Percentiles rank a stretch among this genome's conserved stretches.
These are phyloP conservation scores for Hapalemur alaotrensis DNA, from an alignment of 2,797 vertebrate species.

Conservation along the genomic window DNA sequence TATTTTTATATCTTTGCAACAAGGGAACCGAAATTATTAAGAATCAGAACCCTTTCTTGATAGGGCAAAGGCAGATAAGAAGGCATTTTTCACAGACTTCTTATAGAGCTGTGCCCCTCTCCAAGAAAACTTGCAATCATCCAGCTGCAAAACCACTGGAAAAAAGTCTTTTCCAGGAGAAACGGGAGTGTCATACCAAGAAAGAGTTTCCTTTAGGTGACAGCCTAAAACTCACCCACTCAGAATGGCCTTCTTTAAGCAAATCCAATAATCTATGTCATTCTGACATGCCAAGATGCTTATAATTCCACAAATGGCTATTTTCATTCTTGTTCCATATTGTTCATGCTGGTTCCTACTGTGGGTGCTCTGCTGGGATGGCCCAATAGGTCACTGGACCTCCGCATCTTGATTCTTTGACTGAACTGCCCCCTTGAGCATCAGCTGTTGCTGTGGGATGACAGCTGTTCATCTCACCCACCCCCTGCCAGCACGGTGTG, in stretches of 20 bases:
- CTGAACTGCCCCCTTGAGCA: rapidly evolving
- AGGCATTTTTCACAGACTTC: neutral
- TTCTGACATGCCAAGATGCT: no score
- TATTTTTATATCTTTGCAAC: neutral
- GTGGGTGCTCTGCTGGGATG: no score
- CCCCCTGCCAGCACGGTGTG: neutral
- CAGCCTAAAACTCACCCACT: neutral
- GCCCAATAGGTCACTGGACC: no score
- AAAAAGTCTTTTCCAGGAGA: neutral
- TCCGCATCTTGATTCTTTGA: rapidly evolving
- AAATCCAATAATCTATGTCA: neutral
- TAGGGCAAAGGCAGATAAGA: neutral
- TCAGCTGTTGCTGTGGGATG: neutral
- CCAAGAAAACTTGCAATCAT: neutral
- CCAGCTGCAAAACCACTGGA: neutral
- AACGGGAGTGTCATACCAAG: rapidly evolving
- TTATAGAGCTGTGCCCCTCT: no score
- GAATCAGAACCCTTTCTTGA: neutral
- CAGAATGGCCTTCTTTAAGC: neutral
- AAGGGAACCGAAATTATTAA: neutral
- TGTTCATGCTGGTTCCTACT: neutral
- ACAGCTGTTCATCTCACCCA: no score
- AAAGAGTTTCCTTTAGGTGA: neutral
- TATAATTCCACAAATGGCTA: neutral
- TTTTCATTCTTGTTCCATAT: neutral